Evolutionary conservation across 2,888 invertebrate genomes (phyloP).

Genomic region (Drosophila lutescens): DNA sequence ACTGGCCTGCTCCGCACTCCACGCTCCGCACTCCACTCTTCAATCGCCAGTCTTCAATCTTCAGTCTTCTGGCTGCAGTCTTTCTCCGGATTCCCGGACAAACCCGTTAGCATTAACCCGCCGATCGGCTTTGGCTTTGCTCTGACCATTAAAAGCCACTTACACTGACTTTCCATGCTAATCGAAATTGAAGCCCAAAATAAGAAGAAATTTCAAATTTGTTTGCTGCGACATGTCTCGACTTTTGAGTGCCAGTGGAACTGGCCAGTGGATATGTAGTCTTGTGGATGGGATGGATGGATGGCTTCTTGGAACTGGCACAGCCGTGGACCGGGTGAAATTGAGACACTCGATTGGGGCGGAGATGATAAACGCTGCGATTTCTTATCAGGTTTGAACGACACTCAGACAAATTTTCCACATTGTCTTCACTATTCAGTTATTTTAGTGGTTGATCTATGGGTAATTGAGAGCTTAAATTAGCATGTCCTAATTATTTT

Average conservation of each 20-base stretch:
- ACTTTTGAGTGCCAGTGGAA: neutral
- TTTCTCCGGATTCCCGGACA: constrained; percentile 55
- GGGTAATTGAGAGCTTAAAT: too few relatives aligned
- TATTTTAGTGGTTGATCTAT: too few relatives aligned
- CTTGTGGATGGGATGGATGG: neutral
- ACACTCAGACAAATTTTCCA: neutral
- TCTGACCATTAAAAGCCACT: constrained; percentile 64
- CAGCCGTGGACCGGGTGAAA: constrained; percentile 30
- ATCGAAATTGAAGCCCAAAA: constrained; percentile 33
- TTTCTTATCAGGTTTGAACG: constrained; percentile 26
- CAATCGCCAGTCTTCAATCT: neutral
- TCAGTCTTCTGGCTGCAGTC: constrained; percentile 5
- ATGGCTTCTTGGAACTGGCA: constrained; percentile 32
- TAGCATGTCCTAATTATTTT: too few relatives aligned
- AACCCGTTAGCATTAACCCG: constrained; percentile 61
- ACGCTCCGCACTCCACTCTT: neutral
- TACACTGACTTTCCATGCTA: constrained; percentile 60
- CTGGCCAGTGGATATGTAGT: constrained; percentile 1
- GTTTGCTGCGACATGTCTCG: constrained; percentile 40
- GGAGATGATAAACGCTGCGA: constrained; percentile 14
- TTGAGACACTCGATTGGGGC: neutral
- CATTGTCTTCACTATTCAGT: neutral
- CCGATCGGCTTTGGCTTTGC: constrained; percentile 44
- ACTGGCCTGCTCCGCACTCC: constrained; percentile 40
- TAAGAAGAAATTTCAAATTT: constrained; percentile 44